phyloP scores from a whole-genome alignment of 2,888 invertebrate genomes.

The Scelioninae gen. 2 region DNA sequence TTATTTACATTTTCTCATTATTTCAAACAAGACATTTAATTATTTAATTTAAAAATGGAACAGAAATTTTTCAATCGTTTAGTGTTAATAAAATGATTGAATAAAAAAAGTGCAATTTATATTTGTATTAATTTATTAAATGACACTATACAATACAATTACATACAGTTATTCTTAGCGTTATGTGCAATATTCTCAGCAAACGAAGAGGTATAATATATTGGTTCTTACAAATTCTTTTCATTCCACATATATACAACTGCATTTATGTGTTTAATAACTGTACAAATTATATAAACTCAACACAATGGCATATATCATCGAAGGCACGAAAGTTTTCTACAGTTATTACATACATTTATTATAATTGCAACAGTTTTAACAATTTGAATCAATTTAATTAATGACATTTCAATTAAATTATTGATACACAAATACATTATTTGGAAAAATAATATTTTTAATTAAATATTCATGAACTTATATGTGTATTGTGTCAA shows the following conservation, averaged over 20 bases:
- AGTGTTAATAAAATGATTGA: too few relatives aligned
- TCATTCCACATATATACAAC: constrained; percentile 53
- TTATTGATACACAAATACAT: too few relatives aligned
- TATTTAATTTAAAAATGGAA: too few relatives aligned
- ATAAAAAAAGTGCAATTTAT: too few relatives aligned
- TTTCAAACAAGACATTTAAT: constrained; percentile 50
- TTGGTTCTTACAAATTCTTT: constrained; percentile 38
- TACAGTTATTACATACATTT: constrained; percentile 21
- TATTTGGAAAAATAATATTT: too few relatives aligned
- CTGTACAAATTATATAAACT: constrained; percentile 58
- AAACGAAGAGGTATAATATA: constrained; percentile 49
- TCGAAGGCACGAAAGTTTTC: constrained; percentile 53
- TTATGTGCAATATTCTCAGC: constrained; percentile 48
- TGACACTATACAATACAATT: constrained; percentile 51
- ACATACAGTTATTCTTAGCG: constrained; percentile 47
- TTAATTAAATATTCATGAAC: too few relatives aligned
- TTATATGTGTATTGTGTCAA: too few relatives aligned
- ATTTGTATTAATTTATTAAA: constrained; percentile 54
- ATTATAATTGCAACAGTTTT: constrained; percentile 17
- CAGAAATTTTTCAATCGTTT: too few relatives aligned
- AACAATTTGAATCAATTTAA: constrained; percentile 6
- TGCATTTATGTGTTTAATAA: constrained; percentile 40
- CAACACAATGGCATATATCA: constrained; percentile 55
- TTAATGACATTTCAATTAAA: background rate
- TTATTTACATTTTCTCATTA: constrained; percentile 51